Evolutionary conservation across 2,797 vertebrate genomes (phyloP).

Genomic region (Uromys caudimaculatus): DNA sequence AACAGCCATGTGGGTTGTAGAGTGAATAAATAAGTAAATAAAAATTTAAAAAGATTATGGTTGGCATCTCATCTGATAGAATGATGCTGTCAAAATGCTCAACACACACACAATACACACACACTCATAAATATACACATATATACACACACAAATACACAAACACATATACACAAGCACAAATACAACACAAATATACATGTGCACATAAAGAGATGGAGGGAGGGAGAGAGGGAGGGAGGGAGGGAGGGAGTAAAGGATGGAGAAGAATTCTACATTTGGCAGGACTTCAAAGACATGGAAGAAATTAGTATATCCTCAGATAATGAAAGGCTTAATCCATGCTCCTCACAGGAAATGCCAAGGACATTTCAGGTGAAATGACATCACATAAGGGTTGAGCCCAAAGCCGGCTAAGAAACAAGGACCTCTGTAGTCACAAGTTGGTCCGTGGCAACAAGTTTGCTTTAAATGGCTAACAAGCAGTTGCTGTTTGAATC

Average conservation of each 20-base stretch:
- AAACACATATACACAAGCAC: too few species aligned
- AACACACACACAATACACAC: not conserved
- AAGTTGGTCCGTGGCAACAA: not conserved
- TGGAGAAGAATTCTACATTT: not conserved
- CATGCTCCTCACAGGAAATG: not conserved
- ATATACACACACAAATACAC: too few species aligned
- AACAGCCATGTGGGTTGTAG: too few species aligned
- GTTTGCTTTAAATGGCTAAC: not conserved
- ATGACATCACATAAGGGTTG: not conserved
- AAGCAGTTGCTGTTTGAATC: not conserved
- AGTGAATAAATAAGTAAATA: too few species aligned
- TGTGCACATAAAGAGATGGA: not conserved
- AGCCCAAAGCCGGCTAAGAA: not conserved
- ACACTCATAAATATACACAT: not conserved
- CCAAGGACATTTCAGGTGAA: not conserved
- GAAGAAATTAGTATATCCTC: not conserved
- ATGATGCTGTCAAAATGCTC: not conserved
- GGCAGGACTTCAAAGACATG: slow-evolving; percentile 5
- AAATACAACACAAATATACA: not conserved
- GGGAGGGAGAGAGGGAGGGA: not conserved
- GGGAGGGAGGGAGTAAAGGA: not conserved
- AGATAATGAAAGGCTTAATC: not conserved
- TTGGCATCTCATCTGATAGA: not conserved
- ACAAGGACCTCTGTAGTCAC: not conserved
- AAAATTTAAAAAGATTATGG: not conserved